These are phyloP conservation scores for Heteromormyrus szaboi DNA, from an alignment of 2,797 vertebrate genomes.

Conservation along the genomic window DNA sequence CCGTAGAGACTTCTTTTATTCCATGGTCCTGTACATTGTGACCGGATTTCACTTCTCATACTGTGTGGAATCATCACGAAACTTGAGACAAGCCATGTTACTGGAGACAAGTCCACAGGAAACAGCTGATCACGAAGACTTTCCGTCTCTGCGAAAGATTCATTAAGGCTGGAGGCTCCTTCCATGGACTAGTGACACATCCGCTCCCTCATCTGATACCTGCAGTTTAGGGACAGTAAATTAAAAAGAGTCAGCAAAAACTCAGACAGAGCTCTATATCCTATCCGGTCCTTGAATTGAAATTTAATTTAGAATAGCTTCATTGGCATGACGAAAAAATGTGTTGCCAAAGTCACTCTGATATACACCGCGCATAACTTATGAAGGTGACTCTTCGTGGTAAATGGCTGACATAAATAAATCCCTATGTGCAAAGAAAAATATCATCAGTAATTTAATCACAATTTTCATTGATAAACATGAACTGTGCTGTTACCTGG, in stretches of 20 bases:
- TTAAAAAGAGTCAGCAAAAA: slow-evolving; percentile 12
- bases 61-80: not conserved
- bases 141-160: not conserved
- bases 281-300: not conserved
- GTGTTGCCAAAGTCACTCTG: not conserved
- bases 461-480: not conserved
- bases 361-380: not conserved
- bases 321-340: slow-evolving; percentile 11
- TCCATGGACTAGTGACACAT: not conserved
- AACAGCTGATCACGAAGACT: slow-evolving; percentile 25
- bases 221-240: slow-evolving; percentile 12
- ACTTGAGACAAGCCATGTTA: slow-evolving; percentile 22
- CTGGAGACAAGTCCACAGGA: slow-evolving; percentile 25
- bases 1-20: not conserved
- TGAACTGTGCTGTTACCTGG: not conserved
- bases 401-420: not conserved
- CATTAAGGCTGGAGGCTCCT: not conserved
- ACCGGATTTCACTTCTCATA: not conserved
- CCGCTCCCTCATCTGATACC: not conserved
- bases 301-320: slow-evolving; percentile 15
- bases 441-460: not conserved
- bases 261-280: not conserved
- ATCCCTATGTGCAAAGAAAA: not conserved
- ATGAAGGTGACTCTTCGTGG: not conserved
- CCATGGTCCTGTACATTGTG: not conserved